Percentiles rank a stretch among this genome's conserved stretches.
Conservation (phyloP, 1,140 invertebrate genomes). For the Lepidotrigona ventralis region DNA sequence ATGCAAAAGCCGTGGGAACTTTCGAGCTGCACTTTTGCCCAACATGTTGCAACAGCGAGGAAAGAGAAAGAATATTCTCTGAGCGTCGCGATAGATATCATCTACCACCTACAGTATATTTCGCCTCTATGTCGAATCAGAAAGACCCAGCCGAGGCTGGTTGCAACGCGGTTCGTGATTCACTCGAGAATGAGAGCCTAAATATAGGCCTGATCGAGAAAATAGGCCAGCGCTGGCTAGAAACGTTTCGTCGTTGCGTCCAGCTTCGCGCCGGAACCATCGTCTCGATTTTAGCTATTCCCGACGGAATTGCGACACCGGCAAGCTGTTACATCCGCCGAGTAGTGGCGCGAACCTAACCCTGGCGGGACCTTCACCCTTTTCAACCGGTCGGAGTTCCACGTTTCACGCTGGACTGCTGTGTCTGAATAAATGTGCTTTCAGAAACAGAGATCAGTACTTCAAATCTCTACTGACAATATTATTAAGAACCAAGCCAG, state of each 20-base stretch:
- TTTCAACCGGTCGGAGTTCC: not conserved
- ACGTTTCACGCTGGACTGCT: not conserved
- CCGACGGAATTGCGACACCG: conserved; percentile 70
- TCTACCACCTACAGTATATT: conserved; percentile 4
- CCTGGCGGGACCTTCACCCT: conserved; percentile 34
- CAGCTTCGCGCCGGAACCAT: conserved; percentile 68
- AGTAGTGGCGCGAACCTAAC: not conserved
- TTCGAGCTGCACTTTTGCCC: not conserved
- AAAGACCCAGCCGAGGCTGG: not conserved
- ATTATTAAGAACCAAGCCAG: no score
- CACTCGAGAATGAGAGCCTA: conserved; percentile 68
- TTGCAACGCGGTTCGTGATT: conserved; percentile 58
- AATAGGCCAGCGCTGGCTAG: conserved; percentile 77
- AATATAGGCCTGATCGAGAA: conserved; percentile 74
- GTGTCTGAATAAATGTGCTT: no score
- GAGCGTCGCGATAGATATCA: not conserved
- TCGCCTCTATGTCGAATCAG: conserved; percentile 20
- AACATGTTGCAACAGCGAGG: not conserved
- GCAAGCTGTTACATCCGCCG: conserved; percentile 48
- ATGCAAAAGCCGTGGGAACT: not conserved
- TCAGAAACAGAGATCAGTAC: no score
- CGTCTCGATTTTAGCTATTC: conserved; percentile 77
- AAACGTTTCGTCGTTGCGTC: conserved; percentile 67
- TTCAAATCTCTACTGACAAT: no score
- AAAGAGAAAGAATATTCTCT: not conserved